Percentiles rank a stretch among this genome's conserved stretches.
Evolutionary conservation across 2,113 vertebrate genomes (phyloP).

Genomic region (Perognathus longimembris): DNA sequence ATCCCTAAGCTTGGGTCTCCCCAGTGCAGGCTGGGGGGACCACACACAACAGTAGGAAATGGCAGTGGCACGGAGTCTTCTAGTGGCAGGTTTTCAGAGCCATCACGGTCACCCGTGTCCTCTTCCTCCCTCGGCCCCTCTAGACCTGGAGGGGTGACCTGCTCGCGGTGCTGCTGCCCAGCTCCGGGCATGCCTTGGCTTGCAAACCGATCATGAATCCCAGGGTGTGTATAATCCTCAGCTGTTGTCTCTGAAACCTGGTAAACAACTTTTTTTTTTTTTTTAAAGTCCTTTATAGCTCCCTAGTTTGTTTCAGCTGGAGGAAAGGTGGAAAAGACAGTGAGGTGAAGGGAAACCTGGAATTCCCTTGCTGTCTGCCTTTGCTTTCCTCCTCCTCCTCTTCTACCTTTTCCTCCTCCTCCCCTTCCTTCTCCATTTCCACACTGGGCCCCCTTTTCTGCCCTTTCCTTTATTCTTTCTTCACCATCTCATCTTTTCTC

Average conservation of each 20-base stretch:
- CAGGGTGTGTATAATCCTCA: background rate
- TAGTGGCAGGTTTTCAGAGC: background rate
- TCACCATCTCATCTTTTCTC: too few relatives aligned
- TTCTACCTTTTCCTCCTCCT: background rate
- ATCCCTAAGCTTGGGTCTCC: background rate
- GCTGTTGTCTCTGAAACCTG: background rate
- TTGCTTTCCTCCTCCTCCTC: background rate
- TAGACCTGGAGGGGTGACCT: background rate
- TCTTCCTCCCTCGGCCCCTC: background rate
- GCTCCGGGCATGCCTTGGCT: background rate
- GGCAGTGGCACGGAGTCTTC: background rate
- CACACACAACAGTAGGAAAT: background rate
- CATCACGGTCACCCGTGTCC: background rate
- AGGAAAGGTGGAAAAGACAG: background rate
- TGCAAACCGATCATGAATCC: conserved; percentile 10
- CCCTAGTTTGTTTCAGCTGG: background rate
- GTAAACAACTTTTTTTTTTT: background rate
- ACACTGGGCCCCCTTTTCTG: too few relatives aligned
- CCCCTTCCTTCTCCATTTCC: too few relatives aligned
- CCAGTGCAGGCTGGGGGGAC: background rate
- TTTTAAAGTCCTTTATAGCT: background rate
- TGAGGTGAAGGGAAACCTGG: background rate
- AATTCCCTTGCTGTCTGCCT: background rate
- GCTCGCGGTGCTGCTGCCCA: background rate
- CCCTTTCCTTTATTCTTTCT: too few relatives aligned